A percentile compares a stretch with the other conserved stretches of the same genome.
Evolutionary conservation across 2,113 vertebrate species (phyloP).

Genomic region (Pitta sordida): DNA sequence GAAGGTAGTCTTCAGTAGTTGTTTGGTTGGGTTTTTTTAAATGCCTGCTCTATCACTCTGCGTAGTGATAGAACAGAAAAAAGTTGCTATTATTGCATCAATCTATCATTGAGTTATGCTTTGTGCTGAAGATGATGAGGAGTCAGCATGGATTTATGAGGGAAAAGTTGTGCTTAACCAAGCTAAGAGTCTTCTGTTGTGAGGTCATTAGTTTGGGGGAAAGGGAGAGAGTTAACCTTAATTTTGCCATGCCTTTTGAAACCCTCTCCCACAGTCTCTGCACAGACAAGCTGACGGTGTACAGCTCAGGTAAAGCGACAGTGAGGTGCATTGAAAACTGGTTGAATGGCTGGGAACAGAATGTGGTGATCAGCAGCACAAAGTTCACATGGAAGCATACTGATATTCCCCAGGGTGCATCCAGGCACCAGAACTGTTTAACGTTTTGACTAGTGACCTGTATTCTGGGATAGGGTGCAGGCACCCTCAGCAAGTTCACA

Average conservation of each 20-base stretch:
- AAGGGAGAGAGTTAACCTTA: background rate
- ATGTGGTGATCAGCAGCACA: background rate
- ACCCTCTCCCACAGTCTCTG: fast-evolving
- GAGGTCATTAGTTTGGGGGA: background rate
- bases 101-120: background rate
- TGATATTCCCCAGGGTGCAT: background rate
- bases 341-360: fast-evolving
- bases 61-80: background rate
- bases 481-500: background rate
- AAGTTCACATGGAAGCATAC: background rate
- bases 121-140: background rate
- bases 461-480: background rate
- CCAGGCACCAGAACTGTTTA: background rate
- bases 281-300: background rate
- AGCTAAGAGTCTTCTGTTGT: background rate
- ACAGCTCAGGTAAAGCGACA: no score
- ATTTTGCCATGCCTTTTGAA: background rate
- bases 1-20: background rate
- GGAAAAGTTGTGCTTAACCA: background rate
- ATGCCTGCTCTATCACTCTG: background rate
- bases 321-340: background rate
- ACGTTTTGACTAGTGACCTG: background rate
- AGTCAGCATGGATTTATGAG: background rate
- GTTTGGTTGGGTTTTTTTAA: background rate
- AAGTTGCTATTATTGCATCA: background rate